Base-by-base conservation (phyloP, 1,140 invertebrate genomes). In the Bombyx mandarina region DNA sequence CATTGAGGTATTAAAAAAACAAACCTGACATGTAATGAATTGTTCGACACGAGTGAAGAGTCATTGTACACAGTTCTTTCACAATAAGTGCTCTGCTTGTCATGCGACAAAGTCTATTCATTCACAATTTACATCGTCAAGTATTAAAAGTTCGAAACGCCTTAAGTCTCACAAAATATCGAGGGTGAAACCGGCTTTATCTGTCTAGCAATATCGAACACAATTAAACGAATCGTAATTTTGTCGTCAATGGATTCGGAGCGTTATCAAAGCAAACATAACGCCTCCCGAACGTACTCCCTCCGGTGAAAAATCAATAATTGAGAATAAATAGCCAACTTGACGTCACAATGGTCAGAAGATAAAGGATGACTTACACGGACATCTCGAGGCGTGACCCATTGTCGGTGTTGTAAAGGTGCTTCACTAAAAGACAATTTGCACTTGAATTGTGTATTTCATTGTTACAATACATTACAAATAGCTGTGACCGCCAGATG, bases 331-430 rank as follows among this genome's bases (percentile, higher is more conserved):
- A 87, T 84, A 76, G 78, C 62, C 67, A 76, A 73, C 71, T 75
- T 71, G 63, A 68, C 71, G 58, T 73, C 73, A 85, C 79, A 83
- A 87, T 80, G 58, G 68, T 67, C 64, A 66, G 77, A 77, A 86
- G 73, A 85, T 79, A 84, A 78, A 69, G 77, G 58, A 66, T 77
- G 79, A 81, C 85, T 85, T 87, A 87, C 76, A 87, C 74, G 79
- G 82, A 83, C 78, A 83, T 81, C 76, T 79, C 57, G 62, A 75
- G 75, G 79, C 75, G 75, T 81, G 71, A 71, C 63, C 80, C 58
- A 70, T 83, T 85, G 79, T 83, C 59, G 67, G 8, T 9, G 6
- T 49, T 47, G 46, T 46, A 48, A 46, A 68, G 57, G 71, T 60
- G 60, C 66, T 78, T 73, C 69, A 78, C 75, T 79, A 77, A 80